Evolutionary conservation across 2,113 vertebrate genomes (phyloP), one percentile per base, ranked within the genome.

Genomic region (Tonatia bakeri): DNA sequence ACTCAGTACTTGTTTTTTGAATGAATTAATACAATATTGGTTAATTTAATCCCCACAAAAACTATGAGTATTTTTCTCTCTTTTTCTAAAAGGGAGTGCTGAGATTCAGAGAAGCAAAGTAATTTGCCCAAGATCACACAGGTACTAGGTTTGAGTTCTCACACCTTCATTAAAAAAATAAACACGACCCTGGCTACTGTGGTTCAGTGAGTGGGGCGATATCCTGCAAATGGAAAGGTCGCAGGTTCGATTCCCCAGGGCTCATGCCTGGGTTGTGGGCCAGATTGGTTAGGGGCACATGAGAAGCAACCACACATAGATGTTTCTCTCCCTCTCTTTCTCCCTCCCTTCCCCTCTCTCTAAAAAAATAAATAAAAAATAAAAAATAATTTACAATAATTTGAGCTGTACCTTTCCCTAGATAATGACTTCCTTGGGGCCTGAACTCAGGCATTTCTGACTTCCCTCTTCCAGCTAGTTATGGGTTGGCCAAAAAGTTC

Each of bases 371-470:
- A 67, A 67, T 17, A 67, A 47, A 47, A 47, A 47, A 47, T 47
- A n/a, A 59, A 59, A 59, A 59, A 56, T 56, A 28, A 26, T 65
- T 67, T 67, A 67, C 28, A 64, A 7, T 90, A 94, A 90, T 87
- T 89, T 92, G 93, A 94, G 3, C 26, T 45, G 26, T 80, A 54
- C 90, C 89, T 89, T 64, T 33, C n/a, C 33, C 7, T 36, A 13
- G 85, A 81, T 96, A 91, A 96, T 61, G 76, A 83, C 52, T 28
- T 95, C 69, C 52, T 91, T 36, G 20, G 65, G 56, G n/a, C 26
- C 81, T 54, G 28, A 28, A 28, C 65, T 91, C 79, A 28, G 19
- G 33, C 79, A 47, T 65, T 91, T 47, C 67, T 83, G 45, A 43
- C 56, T 84, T 93, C 43, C 10, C 24, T 94, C 64, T 76, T 45